Conservation (phyloP, 2,797 vertebrate species). For the Pseudocheirus occidentalis region DNA sequence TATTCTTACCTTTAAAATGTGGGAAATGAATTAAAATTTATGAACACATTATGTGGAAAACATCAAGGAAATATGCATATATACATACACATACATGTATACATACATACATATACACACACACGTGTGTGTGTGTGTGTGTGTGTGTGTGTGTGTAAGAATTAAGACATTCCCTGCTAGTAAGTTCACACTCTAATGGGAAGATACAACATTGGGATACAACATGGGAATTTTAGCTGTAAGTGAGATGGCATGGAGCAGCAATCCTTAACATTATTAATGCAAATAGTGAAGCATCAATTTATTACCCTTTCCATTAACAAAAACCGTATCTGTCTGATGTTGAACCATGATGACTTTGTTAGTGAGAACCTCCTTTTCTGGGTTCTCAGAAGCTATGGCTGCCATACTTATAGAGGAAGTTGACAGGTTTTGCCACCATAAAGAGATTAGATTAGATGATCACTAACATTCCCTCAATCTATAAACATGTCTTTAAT, state of each 20-base stretch:
- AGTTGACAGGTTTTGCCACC: not conserved
- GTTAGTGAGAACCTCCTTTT: not conserved
- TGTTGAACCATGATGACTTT: not conserved
- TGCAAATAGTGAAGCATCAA: not conserved
- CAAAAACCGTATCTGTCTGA: not conserved
- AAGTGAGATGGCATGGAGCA: not conserved
- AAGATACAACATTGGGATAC: not conserved
- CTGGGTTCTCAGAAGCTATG: not conserved
- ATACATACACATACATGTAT: too few relatives aligned
- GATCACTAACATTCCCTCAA: not conserved
- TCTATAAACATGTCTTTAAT: not conserved
- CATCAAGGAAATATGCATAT: not conserved
- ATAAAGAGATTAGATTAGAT: not conserved
- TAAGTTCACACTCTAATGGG: not conserved
- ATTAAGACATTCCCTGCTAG: not conserved
- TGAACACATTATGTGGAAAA: too few relatives aligned
- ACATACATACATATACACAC: too few relatives aligned
- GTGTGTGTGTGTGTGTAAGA: not conserved
- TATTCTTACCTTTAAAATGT: not conserved
- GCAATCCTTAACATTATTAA: not conserved
- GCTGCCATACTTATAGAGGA: not conserved
- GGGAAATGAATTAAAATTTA: not conserved
- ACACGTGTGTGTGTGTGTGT: too few relatives aligned
- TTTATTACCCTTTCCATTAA: not conserved
- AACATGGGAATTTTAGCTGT: not conserved